Base-by-base conservation (phyloP, 92 coral and sea anemone species). In the Chrysogorgia sp. region DNA sequence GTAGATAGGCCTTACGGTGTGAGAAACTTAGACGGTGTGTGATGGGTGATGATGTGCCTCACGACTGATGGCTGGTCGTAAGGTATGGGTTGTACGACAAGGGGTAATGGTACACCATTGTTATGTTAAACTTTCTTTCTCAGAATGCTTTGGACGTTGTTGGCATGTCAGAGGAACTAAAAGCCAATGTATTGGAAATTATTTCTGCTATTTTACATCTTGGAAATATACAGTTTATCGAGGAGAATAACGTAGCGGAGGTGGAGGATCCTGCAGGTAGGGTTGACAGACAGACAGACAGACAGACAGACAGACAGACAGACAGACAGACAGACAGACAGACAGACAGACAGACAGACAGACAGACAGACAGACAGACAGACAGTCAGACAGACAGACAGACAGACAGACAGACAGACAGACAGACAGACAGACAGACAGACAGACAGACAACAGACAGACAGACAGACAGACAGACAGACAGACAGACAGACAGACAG, bases 81-180 rank as follows among this genome's bases (percentile, higher is more conserved):
- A n/a, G n/a, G n/a, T n/a, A n/a, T n/a, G n/a, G n/a, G n/a, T n/a
- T n/a, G n/a, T n/a, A n/a, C n/a, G n/a, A n/a, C 21, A 22, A 48
- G 1, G 1, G 30, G 0, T 14, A 24, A 28, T 12, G 22, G 10
- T 17, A 21, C 8, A 7, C 26, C 10, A 22, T 22, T 13, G 19
- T 20, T 25, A 43, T 20, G 1, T 7, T 6, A 2, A 1, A 12
- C 21, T 77, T 41, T 24, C 0, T 62, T 75, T 89, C 2, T 13
- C 85, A 90, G 96, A 82, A 84, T 58, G 97, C 97, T 32, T 85
- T 92, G 97, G 53, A 68, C 34, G 91, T 86, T 10, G 76, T 92
- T 30, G 97, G 96, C 10, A 74, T 92, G 48, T 71, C 93, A 10
- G 34, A 58, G 28, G 56, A 68, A 2, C 60, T 74, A 1, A 86